Evolutionary conservation across 2,888 invertebrate genomes (phyloP), one percentile per base, ranked within the genome.

Genomic region (Flexamia atlantica): DNA sequence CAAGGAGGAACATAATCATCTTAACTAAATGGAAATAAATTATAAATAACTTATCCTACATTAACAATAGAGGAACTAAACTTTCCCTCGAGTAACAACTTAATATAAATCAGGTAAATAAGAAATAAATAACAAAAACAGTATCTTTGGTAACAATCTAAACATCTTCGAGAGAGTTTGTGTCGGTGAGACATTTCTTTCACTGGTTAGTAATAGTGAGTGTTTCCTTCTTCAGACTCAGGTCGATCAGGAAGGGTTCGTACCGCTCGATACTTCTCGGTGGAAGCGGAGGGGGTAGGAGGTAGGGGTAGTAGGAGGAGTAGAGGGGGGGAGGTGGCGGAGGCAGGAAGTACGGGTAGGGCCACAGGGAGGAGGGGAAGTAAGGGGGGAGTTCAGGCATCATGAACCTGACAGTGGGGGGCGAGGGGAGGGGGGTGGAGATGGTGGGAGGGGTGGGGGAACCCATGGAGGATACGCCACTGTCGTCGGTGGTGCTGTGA

Each of bases 361-460:
- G 90, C 90, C 84, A 84, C 25, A 9, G 90, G 85, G 84, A 87
- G 90, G 90, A 10, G 89, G 88, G 86, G 90, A 87, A 85, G 85
- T 83, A 85, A 40, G 80, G 84, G 42, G 83, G 89, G 20, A 91
- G 90, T 90, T 91, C 89, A 60, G 90, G 90, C 80, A 91, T 84
- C 2, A 90, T 88, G 50, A 88, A 88, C 2, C 89, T 87, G 0
- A 90, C 89, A 91, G 91, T 91, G 10, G 68, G 36, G 28, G 82
- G 87, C 68, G 86, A 90, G 87, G 57, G 74, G 83, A 86, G 90
- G 91, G 0, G 90, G 89, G 40, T 91, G 25, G 84, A 76, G 74
- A 91, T 82, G 17, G 7, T 87, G 0, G 85, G 85, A 42, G 87
- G 87, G 87, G 70, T 88, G 87, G 84, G 83, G 17, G 87, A 86